Evolutionary conservation across 2,888 invertebrate genomes (phyloP).

Genomic region (Gerris lacustris): DNA sequence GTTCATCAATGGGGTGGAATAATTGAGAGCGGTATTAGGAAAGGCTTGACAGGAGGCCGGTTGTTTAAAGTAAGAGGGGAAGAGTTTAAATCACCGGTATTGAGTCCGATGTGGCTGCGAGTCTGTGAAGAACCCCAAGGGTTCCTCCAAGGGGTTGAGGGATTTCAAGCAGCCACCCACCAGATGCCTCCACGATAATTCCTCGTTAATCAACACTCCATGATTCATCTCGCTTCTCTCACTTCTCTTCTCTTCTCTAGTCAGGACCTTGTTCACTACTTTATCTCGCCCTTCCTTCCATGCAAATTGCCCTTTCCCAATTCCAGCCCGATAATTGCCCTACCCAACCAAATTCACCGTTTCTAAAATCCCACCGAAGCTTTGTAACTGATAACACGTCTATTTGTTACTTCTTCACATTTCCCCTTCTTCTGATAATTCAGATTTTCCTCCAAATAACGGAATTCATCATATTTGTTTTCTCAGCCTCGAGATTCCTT

Average conservation of each 20-base stretch:
- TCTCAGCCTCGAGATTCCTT: neutral
- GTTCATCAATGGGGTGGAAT: neutral
- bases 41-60: neutral
- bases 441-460: neutral
- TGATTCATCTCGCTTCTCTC: constrained; percentile 18
- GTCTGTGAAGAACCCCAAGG: neutral
- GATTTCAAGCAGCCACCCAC: neutral
- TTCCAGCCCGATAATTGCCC: constrained; percentile 18
- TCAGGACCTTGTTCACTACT: neutral
- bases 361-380: neutral
- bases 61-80: constrained; percentile 1
- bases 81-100: neutral
- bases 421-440: neutral
- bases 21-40: neutral
- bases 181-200: constrained; percentile 19
- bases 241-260: neutral
- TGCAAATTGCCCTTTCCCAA: constrained; percentile 16
- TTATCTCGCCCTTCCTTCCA: neutral
- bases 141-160: neutral
- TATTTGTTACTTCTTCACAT: neutral
- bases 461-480: neutral
- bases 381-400: constrained; percentile 5
- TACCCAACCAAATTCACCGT: neutral
- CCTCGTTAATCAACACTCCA: constrained; percentile 21
- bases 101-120: neutral